Conservation (phyloP, 2,888 invertebrate genomes). For the Idaea dimidiata region DNA sequence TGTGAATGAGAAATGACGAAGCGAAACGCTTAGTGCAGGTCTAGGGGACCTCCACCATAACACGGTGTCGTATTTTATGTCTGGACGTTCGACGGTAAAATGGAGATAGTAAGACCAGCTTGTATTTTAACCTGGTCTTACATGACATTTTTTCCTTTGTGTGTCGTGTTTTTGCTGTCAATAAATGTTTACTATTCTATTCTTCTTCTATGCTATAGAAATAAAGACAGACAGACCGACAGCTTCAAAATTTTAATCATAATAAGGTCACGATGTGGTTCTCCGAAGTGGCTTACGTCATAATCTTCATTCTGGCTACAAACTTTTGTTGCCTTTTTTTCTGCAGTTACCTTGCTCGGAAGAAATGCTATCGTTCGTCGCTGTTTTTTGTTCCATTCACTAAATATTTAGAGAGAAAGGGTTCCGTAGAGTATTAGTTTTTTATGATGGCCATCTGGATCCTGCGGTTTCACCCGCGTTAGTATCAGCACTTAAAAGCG, state of each 20-base stretch:
- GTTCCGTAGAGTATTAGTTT: constrained; percentile 20
- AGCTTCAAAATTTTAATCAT: constrained; percentile 6
- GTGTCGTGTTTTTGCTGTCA: too few species aligned
- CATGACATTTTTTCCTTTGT: too few species aligned
- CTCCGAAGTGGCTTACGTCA: constrained; percentile 18
- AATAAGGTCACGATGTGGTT: constrained; percentile 11
- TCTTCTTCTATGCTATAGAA: too few species aligned
- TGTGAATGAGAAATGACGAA: too few species aligned
- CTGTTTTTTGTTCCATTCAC: constrained; percentile 10
- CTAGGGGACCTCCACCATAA: too few species aligned
- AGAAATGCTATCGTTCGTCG: constrained; percentile 24
- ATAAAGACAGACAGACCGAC: constrained; percentile 11
- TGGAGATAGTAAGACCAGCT: too few species aligned
- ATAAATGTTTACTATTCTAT: too few species aligned
- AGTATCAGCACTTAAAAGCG: too few species aligned
- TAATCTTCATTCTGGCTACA: constrained; percentile 10
- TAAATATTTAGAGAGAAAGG: constrained; percentile 7
- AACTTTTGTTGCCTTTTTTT: constrained; percentile 14
- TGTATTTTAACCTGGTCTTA: too few species aligned
- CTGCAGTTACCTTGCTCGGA: constrained; percentile 8
- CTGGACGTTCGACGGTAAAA: too few species aligned
- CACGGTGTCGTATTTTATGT: too few species aligned
- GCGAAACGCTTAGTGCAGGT: too few species aligned
- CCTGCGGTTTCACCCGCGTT: neutral
- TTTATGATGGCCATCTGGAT: neutral